Evolutionary conservation across 2,888 invertebrate species (phyloP).

Genomic region (Aphidius colemani): DNA sequence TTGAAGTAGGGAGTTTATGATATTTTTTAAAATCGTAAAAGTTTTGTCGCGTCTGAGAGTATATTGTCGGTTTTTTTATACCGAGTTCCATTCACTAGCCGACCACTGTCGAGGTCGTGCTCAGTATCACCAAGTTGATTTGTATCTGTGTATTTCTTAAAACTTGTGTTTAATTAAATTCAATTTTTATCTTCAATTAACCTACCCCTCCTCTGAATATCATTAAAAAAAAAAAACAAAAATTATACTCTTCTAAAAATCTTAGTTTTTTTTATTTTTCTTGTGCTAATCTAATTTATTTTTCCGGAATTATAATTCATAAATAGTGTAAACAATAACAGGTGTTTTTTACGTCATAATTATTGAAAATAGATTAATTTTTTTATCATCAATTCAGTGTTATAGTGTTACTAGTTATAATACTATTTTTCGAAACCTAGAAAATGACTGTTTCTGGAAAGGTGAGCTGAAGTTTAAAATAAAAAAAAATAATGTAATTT

Average conservation of each 20-base stretch:
- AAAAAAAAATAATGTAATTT: not conserved
- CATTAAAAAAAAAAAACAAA: no score
- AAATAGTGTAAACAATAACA: no score
- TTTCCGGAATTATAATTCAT: no score
- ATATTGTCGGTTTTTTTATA: not conserved
- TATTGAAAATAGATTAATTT: conserved; percentile 19
- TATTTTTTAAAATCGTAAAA: not conserved
- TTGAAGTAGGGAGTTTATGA: conserved; percentile 7
- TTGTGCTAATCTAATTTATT: no score
- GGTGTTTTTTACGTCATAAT: conserved; percentile 4
- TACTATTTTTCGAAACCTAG: conserved; percentile 23
- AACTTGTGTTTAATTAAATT: no score
- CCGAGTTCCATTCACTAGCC: conserved; percentile 23
- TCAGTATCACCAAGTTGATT: no score
- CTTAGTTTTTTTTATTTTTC: not conserved
- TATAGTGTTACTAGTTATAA: no score
- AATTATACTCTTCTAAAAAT: not conserved
- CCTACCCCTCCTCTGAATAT: no score
- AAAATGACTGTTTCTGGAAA: conserved; percentile 54
- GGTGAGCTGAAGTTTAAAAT: conserved; percentile 44
- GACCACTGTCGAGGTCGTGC: conserved; percentile 14
- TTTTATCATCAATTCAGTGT: no score
- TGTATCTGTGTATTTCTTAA: no score
- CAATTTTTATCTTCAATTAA: no score
- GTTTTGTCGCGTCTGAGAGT: not conserved